A percentile compares a stretch with the other conserved stretches of the same genome.
Evolutionary conservation across 2,797 vertebrate genomes (phyloP).

Genomic region (Intellagama lesueurii): DNA sequence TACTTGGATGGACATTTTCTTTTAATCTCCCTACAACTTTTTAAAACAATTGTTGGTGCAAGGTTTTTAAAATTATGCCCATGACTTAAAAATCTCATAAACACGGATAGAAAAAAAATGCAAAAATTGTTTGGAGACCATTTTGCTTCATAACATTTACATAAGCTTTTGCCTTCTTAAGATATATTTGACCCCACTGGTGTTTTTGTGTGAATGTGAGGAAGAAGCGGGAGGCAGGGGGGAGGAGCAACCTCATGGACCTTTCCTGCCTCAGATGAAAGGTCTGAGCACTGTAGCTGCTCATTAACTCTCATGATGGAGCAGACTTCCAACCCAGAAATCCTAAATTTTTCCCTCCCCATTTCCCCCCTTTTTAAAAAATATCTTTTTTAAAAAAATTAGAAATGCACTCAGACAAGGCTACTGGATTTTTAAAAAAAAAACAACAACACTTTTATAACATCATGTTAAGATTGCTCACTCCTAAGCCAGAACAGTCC

Average conservation of each 20-base stretch:
- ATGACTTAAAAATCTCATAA: rapidly evolving
- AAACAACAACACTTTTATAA: neutral
- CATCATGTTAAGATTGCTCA: neutral
- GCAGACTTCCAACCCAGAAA: conserved; percentile 64
- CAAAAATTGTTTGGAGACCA: neutral
- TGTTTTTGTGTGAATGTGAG: neutral
- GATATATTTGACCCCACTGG: neutral
- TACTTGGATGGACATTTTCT: neutral
- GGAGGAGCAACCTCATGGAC: neutral
- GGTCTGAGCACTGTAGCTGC: conserved; percentile 29
- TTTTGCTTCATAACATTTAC: neutral
- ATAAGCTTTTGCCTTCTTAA: conserved; percentile 26
- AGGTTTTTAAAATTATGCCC: neutral
- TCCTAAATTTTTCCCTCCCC: conserved; percentile 28
- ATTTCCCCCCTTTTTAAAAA: too few relatives aligned
- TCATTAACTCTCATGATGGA: conserved; percentile 71
- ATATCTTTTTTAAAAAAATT: neutral
- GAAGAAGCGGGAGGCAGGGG: too few relatives aligned
- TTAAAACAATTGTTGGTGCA: neutral
- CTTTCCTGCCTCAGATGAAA: neutral
- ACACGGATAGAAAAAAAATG: conserved; percentile 20
- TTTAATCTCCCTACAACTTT: conserved; percentile 4
- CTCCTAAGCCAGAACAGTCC: neutral
- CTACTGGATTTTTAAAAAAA: conserved; percentile 29
- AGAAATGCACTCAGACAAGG: conserved; percentile 69